These are phyloP conservation scores for Colistium nudipinnis DNA, from an alignment of 2,113 vertebrate species.

Conservation along the genomic window DNA sequence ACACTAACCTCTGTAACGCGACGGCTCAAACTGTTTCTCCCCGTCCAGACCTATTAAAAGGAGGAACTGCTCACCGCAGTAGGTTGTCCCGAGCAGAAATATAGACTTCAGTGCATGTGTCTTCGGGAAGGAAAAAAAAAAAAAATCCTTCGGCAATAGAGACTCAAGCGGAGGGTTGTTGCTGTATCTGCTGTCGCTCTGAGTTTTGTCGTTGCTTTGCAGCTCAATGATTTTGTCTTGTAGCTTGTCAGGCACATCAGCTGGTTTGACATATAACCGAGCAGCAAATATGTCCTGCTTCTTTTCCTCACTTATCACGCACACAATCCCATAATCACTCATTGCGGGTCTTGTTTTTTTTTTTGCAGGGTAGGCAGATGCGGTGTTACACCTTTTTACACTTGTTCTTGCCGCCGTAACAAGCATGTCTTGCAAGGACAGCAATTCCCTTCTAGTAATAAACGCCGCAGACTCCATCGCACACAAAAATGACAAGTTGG, in stretches of 20 bases:
- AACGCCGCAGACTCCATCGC: no score
- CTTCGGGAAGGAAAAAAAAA: background rate
- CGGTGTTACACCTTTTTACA: background rate
- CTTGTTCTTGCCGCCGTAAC: background rate
- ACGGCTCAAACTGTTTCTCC: background rate
- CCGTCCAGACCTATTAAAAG: no score
- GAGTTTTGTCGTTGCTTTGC: background rate
- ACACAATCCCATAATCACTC: no score
- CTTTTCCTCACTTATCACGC: background rate
- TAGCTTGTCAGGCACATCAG: background rate
- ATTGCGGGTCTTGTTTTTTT: no score
- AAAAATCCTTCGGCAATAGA: background rate
- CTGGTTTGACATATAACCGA: background rate
- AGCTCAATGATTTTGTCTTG: background rate
- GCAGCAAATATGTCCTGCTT: background rate
- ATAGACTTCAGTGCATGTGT: background rate
- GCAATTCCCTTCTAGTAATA: background rate
- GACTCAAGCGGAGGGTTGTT: background rate
- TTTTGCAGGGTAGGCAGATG: no score
- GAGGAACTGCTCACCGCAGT: background rate
- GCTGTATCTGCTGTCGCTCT: background rate
- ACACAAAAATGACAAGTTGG: background rate
- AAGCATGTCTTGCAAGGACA: background rate
- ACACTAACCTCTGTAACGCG: background rate
- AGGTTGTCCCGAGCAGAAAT: background rate